Percentiles rank a stretch among this genome's conserved stretches.
phyloP scores from a whole-genome alignment of 1,140 invertebrate genomes.

The Zaprionus gabonicus region DNA sequence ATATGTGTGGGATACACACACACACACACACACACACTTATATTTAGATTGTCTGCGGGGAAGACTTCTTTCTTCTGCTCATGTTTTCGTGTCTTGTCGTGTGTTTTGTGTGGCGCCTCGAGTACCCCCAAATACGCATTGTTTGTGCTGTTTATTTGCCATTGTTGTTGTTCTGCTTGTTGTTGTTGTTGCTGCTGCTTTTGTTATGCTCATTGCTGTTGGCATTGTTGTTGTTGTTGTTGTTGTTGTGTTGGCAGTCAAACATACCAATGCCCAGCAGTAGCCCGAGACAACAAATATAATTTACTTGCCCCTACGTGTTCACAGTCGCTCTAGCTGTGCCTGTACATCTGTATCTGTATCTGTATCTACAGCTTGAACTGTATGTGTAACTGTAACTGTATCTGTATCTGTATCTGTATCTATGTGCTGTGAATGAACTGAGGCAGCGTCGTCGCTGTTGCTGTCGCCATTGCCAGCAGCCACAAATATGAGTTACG shows the following conservation, averaged over 20 bases:
- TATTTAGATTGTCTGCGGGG: slow-evolving; percentile 6
- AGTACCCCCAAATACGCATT: slow-evolving; percentile 55
- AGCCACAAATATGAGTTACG: slow-evolving; percentile 64
- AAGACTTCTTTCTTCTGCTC: slow-evolving; percentile 20
- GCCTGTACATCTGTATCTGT: not conserved
- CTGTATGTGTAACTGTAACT: not conserved
- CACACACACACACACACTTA: not conserved
- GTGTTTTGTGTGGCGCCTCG: slow-evolving; percentile 54
- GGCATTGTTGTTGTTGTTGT: slow-evolving; percentile 20
- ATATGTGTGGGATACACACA: not conserved
- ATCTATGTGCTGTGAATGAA: slow-evolving; percentile 37
- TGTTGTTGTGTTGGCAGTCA: slow-evolving; percentile 54
- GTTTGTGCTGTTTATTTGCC: slow-evolving; percentile 69
- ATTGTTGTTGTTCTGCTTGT: slow-evolving; percentile 18
- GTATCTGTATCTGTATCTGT: slow-evolving; percentile 1
- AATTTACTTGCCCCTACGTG: slow-evolving; percentile 59
- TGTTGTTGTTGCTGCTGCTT: slow-evolving; percentile 24
- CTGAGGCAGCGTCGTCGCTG: slow-evolving; percentile 24
- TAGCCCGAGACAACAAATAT: slow-evolving; percentile 56
- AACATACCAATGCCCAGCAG: slow-evolving; percentile 55
- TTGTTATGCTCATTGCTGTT: slow-evolving; percentile 6
- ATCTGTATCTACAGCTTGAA: slow-evolving; percentile 1
- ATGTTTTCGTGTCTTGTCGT: slow-evolving; percentile 39
- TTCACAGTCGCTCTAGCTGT: not conserved
- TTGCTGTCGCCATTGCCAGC: not conserved